Evolutionary conservation across 2,888 invertebrate species (phyloP), one percentile per base, ranked within the genome.

Genomic region (Idaea aversata): DNA sequence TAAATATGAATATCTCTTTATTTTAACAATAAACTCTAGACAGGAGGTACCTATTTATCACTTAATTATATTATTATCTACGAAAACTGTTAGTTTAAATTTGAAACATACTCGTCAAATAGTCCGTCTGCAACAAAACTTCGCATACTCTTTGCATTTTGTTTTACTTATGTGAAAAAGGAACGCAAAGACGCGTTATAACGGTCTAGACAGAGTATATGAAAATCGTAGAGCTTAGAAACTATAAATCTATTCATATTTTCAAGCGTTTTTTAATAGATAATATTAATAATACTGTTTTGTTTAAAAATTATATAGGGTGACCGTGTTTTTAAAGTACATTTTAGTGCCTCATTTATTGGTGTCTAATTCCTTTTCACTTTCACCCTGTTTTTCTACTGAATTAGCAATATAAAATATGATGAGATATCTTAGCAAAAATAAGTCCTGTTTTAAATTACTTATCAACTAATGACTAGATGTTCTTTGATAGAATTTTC

Each of bases 1-100:
- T 85, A 82, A 88, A 90, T 91, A 88, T 90, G 89, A 89, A 91
- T 91, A 88, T 90, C 82, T 90, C 87, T 91, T 91, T 92, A 91
- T 89, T 88, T 81, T 87, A 91, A 91, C 91, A 91, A 88, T 91
- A 89, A 87, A 86, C 85, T 90, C 88, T 91, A 90, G 88, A 91
- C 88, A 91, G 88, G 86, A 88, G 87, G 88, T 90, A n/a, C n/a
- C n/a, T n/a, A 88, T 85, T 86, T 85, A 85, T 87, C 82, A 86
- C 85, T 66, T 70, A 70, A 57, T 61, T 38, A 63, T 61, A 60
- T 62, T 65, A 16, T 5, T 58, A 59, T 59, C 16, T 59, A 47
- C 47, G 13, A 47, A 47, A 47, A 47, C 47, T 6, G 7, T 47
- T 47, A 47, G 7, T 7, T 47, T 47, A 47, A 47, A 47, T 47